Conservation (phyloP, 1,140 invertebrate genomes). For the Ceratosolen solmsi region DNA sequence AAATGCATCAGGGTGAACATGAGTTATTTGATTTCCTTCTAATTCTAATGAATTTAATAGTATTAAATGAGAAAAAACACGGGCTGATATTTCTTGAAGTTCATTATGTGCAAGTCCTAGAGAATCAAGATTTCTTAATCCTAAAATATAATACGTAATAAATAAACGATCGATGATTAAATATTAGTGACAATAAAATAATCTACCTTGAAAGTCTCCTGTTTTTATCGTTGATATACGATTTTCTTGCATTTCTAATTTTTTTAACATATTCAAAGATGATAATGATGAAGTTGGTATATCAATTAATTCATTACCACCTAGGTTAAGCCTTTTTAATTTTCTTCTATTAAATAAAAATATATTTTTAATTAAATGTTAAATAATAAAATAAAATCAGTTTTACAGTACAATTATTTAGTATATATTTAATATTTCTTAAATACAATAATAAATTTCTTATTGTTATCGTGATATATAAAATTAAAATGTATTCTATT, state of each 20-base stretch:
- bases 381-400: no score
- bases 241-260: slow-evolving; percentile 91
- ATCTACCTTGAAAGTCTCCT: slow-evolving; percentile 86
- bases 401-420: no score
- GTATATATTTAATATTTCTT: no score
- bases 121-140: slow-evolving; percentile 85
- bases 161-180: no score
- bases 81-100: slow-evolving; percentile 82
- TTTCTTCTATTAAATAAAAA: slow-evolving; percentile 77
- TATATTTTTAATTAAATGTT: not conserved
- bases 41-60: slow-evolving; percentile 88
- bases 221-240: slow-evolving; percentile 83
- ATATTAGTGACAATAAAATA: not conserved
- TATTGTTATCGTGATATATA: no score
- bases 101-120: slow-evolving; percentile 89
- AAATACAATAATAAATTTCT: no score
- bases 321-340: slow-evolving; percentile 87
- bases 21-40: slow-evolving; percentile 87
- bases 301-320: slow-evolving; percentile 84
- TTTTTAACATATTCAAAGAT: slow-evolving; percentile 84
- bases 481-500: no score
- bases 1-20: slow-evolving; percentile 87
- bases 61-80: slow-evolving; percentile 85
- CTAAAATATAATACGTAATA: slow-evolving; percentile 67
- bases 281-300: slow-evolving; percentile 86